Evolutionary conservation across 2,113 vertebrate genomes (phyloP).

Genomic region (Stigmatopora nigra): DNA sequence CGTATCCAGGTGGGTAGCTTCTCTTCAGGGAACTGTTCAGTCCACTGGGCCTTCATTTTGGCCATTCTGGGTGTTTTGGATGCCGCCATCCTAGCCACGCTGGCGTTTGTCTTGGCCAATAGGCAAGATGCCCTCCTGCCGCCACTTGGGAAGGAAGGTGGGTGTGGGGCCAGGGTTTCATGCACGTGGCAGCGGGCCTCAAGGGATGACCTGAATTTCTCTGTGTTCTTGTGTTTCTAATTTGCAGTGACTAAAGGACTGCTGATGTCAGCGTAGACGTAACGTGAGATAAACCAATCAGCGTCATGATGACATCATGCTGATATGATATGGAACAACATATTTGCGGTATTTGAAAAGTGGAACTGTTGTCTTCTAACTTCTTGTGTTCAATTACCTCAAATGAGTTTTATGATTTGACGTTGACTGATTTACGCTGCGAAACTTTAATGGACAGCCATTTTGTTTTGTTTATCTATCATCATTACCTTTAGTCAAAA

Average conservation of each 20-base stretch:
- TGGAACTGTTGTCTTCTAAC: not conserved
- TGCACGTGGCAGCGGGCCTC: no score
- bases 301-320: not conserved
- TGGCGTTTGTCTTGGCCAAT: conserved; percentile 77
- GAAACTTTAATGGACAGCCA: not conserved
- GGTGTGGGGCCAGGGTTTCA: conserved; percentile 8
- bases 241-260: conserved; percentile 19
- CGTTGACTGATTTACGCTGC: not conserved
- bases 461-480: not conserved
- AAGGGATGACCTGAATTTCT: not conserved
- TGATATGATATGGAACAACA: not conserved
- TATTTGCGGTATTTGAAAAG: not conserved
- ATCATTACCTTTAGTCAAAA: no score
- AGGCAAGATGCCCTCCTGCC: conserved; percentile 76
- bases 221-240: not conserved
- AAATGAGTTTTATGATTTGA: not conserved
- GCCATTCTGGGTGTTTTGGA: conserved; percentile 75
- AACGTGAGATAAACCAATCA: conserved; percentile 26
- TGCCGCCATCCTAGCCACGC: conserved; percentile 69
- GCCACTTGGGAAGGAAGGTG: conserved; percentile 61
- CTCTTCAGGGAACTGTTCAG: conserved; percentile 70
- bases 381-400: not conserved
- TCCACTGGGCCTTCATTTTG: conserved; percentile 79
- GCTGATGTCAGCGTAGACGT: conserved; percentile 58
- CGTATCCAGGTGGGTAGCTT: conserved; percentile 66